phyloP scores from a whole-genome alignment of 2,888 invertebrate genomes.

The Pseudococcus viburni region DNA sequence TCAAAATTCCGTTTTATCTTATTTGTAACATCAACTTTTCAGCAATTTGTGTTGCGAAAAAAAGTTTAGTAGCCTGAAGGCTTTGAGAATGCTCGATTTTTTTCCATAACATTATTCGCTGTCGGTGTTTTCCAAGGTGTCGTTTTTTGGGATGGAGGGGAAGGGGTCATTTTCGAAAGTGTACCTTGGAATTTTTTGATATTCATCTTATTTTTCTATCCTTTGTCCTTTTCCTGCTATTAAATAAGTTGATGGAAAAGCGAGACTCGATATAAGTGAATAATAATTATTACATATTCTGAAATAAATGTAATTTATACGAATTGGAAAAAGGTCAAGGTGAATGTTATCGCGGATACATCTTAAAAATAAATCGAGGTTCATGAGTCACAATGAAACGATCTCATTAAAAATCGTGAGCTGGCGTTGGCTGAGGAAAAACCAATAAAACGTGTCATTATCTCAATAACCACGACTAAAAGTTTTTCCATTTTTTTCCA shows the following conservation, averaged over 20 bases:
- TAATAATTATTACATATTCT: too few species aligned
- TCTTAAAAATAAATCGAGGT: neutral
- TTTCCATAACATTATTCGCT: too few species aligned
- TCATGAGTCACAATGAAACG: neutral
- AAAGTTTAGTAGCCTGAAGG: neutral
- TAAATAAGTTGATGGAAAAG: too few species aligned
- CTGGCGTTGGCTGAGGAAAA: neutral
- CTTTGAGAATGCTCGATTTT: neutral
- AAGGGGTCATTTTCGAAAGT: too few species aligned
- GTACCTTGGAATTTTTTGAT: too few species aligned
- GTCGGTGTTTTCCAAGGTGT: too few species aligned
- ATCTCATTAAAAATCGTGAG: constrained; percentile 20
- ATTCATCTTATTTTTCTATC: too few species aligned
- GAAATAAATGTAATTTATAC: neutral
- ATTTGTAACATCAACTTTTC: neutral
- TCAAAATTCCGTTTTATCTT: neutral
- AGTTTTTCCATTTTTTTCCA: neutral
- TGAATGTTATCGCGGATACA: neutral
- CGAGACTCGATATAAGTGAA: too few species aligned
- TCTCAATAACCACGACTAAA: neutral
- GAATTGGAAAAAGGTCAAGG: neutral
- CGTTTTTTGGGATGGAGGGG: too few species aligned
- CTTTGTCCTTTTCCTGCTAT: too few species aligned
- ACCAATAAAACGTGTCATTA: constrained; percentile 14
- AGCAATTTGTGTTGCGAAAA: neutral